phyloP scores from a whole-genome alignment of 2,888 invertebrate species.

The Cheilosia impressa region DNA sequence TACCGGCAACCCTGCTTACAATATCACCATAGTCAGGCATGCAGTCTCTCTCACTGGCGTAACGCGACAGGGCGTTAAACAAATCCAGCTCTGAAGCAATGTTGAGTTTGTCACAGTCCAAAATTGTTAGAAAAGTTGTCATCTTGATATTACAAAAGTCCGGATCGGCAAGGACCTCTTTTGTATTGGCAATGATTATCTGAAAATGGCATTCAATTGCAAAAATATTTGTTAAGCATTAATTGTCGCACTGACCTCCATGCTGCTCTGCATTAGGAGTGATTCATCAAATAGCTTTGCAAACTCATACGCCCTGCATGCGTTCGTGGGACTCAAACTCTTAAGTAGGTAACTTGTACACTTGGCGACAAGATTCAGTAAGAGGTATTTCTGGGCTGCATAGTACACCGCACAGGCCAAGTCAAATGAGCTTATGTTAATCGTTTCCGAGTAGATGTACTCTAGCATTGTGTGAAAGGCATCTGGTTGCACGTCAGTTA shows the following conservation, averaged over 20 bases:
- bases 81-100: conserved; percentile 91
- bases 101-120: conserved; percentile 90
- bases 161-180: conserved; percentile 89
- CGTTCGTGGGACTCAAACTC: conserved; percentile 87
- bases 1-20: conserved; percentile 80
- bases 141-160: conserved; percentile 92
- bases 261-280: conserved; percentile 91
- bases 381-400: conserved; percentile 94
- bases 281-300: conserved; percentile 93
- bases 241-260: conserved; percentile 85
- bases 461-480: conserved; percentile 92
- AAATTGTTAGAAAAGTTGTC: conserved; percentile 89
- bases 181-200: conserved; percentile 91
- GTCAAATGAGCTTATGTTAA: conserved; percentile 92
- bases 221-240: neutral
- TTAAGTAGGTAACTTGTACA: conserved; percentile 93
- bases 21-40: conserved; percentile 85
- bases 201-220: conserved; percentile 80
- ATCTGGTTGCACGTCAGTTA: conserved; percentile 93
- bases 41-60: conserved; percentile 86
- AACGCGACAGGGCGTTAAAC: conserved; percentile 89
- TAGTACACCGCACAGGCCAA: conserved; percentile 94
- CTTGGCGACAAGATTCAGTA: conserved; percentile 92
- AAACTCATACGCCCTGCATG: conserved; percentile 93
- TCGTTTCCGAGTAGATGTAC: conserved; percentile 93